Percentiles rank a stretch among this genome's conserved stretches.
phyloP scores from a whole-genome alignment of 2,113 vertebrate genomes.

The Xerus inauris region DNA sequence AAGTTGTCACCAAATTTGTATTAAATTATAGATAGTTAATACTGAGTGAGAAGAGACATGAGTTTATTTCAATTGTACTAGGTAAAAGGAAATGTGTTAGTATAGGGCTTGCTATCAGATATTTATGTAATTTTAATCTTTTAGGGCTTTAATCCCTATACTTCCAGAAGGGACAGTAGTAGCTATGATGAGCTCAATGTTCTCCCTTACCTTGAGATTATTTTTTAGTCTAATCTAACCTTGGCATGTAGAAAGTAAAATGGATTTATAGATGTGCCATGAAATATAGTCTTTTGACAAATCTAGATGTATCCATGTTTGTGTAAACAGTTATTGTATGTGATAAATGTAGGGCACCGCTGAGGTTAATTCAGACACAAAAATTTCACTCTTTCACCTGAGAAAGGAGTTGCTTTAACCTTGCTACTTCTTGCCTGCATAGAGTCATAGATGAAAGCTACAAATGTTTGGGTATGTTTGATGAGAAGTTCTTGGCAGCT shows the following conservation, averaged over 20 bases:
- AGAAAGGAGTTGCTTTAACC: not conserved
- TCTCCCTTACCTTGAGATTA: not conserved
- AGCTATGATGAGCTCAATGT: not conserved
- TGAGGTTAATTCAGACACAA: conserved; percentile 2
- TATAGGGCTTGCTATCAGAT: not conserved
- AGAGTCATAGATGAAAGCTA: not conserved
- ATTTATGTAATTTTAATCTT: not conserved
- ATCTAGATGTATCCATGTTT: not conserved
- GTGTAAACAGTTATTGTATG: not conserved
- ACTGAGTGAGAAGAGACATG: not conserved
- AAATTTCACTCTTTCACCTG: not conserved
- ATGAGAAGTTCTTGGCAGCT: conserved; percentile 55
- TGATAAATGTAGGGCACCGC: not conserved
- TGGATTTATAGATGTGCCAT: not conserved
- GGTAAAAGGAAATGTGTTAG: not conserved
- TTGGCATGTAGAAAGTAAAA: conserved; percentile 3
- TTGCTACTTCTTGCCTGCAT: not conserved
- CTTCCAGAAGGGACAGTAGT: not conserved
- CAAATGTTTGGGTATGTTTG: conserved; percentile 16
- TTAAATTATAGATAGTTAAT: not conserved
- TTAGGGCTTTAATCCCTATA: not conserved
- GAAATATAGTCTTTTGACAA: not conserved
- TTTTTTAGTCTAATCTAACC: not conserved
- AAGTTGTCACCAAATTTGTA: not conserved
- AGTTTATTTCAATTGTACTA: not conserved